phyloP scores from a whole-genome alignment of 53 echinoderm and acorn worm species.

The Pentamera pediparva region DNA sequence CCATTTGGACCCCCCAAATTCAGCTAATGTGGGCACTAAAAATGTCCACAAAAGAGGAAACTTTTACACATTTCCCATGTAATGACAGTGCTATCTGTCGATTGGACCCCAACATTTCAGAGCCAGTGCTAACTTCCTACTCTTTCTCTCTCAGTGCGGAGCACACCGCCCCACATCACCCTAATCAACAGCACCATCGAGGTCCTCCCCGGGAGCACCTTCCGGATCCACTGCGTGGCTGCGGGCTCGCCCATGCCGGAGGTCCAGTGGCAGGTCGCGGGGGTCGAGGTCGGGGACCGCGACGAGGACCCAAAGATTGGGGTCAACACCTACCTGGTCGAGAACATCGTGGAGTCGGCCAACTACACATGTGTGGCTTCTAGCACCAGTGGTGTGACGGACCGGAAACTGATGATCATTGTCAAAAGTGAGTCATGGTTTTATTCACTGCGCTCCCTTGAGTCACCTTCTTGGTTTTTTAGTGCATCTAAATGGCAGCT shows the following conservation, averaged over 20 bases:
- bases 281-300: conserved; percentile 38
- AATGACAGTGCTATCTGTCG: too few relatives aligned
- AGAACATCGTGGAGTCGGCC: conserved; percentile 43
- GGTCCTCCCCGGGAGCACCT: conserved; percentile 54
- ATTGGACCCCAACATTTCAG: too few relatives aligned
- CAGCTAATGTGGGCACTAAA: too few relatives aligned
- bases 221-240: conserved; percentile 56
- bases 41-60: too few relatives aligned
- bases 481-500: too few relatives aligned
- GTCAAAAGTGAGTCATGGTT: conserved; percentile 48
- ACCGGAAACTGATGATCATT: conserved; percentile 40
- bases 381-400: conserved; percentile 39
- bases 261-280: conserved; percentile 56
- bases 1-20: too few relatives aligned
- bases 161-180: conserved; percentile 28
- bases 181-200: conserved; percentile 36
- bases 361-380: conserved; percentile 64
- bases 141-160: conserved; percentile 18
- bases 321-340: conserved; percentile 45
- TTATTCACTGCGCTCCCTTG: too few relatives aligned
- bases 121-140: too few relatives aligned
- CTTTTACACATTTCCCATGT: too few relatives aligned
- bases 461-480: too few relatives aligned
- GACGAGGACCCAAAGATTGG: conserved; percentile 45
- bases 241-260: conserved; percentile 62